phyloP scores from a whole-genome alignment of 2,888 invertebrate species.

The Ecdyonurus torrentis region DNA sequence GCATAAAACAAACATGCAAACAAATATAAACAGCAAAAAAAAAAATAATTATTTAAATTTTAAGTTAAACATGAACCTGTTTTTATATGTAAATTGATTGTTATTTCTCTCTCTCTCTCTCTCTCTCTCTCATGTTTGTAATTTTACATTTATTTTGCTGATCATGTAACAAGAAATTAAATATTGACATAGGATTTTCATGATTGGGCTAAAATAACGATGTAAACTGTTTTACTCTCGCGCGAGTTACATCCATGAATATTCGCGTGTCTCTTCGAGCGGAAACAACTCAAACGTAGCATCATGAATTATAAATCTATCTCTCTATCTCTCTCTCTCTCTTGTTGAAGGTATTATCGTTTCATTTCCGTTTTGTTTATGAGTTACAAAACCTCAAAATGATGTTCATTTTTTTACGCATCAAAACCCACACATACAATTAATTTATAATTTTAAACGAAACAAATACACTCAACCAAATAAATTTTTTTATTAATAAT shows the following conservation, averaged over 20 bases:
- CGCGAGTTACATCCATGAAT: no score
- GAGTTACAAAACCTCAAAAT: not conserved
- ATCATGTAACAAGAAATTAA: not conserved
- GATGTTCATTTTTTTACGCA: not conserved
- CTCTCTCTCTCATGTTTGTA: no score
- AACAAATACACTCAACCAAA: no score
- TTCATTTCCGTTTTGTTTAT: not conserved
- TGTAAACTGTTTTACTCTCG: not conserved
- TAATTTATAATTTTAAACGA: not conserved
- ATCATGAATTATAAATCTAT: not conserved
- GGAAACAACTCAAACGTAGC: not conserved
- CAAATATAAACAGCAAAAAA: no score
- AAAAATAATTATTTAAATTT: no score
- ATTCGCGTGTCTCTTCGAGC: not conserved
- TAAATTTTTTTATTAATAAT: no score
- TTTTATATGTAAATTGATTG: no score
- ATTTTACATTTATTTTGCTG: no score
- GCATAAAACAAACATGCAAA: no score
- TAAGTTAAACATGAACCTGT: no score
- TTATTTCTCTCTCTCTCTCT: no score
- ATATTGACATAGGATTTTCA: not conserved
- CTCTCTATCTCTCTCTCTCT: no score
- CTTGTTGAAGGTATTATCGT: not conserved
- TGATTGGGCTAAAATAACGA: not conserved
- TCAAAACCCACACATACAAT: not conserved